Evolutionary conservation across 2,888 invertebrate species (phyloP).

Genomic region (Charanyca ferruginea): DNA sequence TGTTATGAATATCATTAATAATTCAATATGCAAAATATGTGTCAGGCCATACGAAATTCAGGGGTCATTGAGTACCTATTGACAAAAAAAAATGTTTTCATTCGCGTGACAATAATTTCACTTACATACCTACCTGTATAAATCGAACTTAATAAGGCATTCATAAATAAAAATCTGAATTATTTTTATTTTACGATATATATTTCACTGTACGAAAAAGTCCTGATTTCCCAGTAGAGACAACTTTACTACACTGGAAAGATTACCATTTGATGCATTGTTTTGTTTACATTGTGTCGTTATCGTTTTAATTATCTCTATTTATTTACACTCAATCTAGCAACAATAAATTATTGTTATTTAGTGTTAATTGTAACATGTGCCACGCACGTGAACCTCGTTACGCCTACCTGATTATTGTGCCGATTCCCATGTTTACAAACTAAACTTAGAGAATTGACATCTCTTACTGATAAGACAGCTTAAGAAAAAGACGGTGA

Average conservation of each 20-base stretch:
- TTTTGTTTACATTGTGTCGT: conserved; percentile 35
- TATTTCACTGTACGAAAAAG: no score
- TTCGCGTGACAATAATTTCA: conserved; percentile 7
- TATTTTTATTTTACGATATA: no score
- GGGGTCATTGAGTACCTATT: conserved; percentile 17
- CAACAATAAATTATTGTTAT: conserved; percentile 32
- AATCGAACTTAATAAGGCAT: no score
- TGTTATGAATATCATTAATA: conserved; percentile 19
- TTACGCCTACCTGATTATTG: conserved; percentile 11
- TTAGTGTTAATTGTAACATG: conserved; percentile 35
- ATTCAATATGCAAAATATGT: conserved; percentile 34
- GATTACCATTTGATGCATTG: conserved; percentile 35
- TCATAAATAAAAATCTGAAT: no score
- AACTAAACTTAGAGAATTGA: no score
- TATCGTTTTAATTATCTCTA: conserved; percentile 29
- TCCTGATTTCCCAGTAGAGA: conserved; percentile 16
- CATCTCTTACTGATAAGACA: no score
- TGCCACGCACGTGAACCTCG: conserved; percentile 13
- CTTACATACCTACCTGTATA: no score
- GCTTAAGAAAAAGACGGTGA: no score
- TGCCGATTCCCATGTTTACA: neutral
- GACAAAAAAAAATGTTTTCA: neutral
- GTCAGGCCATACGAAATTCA: conserved; percentile 28
- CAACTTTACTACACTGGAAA: conserved; percentile 13
- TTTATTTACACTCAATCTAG: conserved; percentile 46